Conservation (phyloP, 2,888 invertebrate species). For the Acleris holmiana region DNA sequence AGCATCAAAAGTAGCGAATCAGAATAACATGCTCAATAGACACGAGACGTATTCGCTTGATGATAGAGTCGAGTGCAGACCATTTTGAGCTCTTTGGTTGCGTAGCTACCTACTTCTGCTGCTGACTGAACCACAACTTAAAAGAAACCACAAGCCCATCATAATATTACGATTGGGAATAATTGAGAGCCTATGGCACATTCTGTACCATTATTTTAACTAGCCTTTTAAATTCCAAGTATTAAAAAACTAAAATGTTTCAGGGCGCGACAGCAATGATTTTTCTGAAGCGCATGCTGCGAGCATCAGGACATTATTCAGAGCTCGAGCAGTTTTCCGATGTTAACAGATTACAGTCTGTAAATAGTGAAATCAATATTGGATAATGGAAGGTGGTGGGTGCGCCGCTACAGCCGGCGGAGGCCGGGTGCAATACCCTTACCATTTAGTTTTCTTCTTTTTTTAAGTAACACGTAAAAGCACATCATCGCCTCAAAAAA, state of each 20-base stretch:
- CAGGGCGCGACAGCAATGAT: constrained; percentile 4
- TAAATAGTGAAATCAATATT: constrained; percentile 82
- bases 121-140: too few species aligned
- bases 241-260: constrained; percentile 9
- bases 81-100: too few species aligned
- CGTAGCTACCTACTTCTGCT: too few species aligned
- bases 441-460: constrained; percentile 48
- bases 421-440: constrained; percentile 59
- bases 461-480: neutral
- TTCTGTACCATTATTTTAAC: too few species aligned
- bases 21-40: too few species aligned
- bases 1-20: too few species aligned
- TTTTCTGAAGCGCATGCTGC: constrained; percentile 6
- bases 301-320: constrained; percentile 47
- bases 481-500: neutral
- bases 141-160: too few species aligned
- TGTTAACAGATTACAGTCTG: constrained; percentile 73
- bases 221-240: neutral
- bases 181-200: too few species aligned
- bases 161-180: too few species aligned
- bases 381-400: constrained; percentile 70
- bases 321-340: constrained; percentile 54
- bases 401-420: constrained; percentile 49
- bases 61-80: too few species aligned
- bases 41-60: too few species aligned